Conservation (phyloP, 2,888 invertebrate genomes). For the Anorthoa munda region DNA sequence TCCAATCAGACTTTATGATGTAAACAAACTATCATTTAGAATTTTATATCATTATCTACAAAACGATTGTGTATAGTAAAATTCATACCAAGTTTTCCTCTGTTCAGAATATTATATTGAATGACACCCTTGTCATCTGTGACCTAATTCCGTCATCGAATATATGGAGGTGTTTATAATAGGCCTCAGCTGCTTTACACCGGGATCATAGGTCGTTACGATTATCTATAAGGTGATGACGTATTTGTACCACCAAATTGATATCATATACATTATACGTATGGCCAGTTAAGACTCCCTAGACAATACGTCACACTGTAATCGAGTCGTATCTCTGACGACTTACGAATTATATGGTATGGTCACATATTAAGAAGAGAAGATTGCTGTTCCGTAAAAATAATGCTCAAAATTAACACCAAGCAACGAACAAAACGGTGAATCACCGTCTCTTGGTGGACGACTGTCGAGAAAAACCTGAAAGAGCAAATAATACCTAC, state of each 20-base stretch:
- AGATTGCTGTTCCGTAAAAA: too few relatives aligned
- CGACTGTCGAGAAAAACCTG: too few relatives aligned
- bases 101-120: neutral
- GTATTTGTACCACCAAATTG: neutral
- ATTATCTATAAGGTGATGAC: slow-evolving; percentile 21
- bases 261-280: neutral
- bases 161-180: slow-evolving; percentile 36
- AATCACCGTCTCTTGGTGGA: too few relatives aligned
- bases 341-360: too few relatives aligned
- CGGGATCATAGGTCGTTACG: slow-evolving; percentile 23
- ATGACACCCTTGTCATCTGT: slow-evolving; percentile 13
- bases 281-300: neutral
- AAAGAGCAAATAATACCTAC: too few relatives aligned
- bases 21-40: neutral
- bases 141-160: slow-evolving; percentile 29
- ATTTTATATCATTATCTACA: neutral
- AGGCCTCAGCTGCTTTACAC: slow-evolving; percentile 19
- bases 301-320: neutral
- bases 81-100: neutral
- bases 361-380: too few relatives aligned
- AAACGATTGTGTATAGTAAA: neutral
- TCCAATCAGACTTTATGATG: neutral
- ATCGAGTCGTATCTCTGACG: neutral
- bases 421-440: too few relatives aligned
- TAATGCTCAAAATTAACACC: too few relatives aligned